A percentile compares a stretch with the other conserved stretches of the same genome.
phyloP scores from a whole-genome alignment of 2,888 invertebrate genomes.

The Sinopyrophorus schimmeli region DNA sequence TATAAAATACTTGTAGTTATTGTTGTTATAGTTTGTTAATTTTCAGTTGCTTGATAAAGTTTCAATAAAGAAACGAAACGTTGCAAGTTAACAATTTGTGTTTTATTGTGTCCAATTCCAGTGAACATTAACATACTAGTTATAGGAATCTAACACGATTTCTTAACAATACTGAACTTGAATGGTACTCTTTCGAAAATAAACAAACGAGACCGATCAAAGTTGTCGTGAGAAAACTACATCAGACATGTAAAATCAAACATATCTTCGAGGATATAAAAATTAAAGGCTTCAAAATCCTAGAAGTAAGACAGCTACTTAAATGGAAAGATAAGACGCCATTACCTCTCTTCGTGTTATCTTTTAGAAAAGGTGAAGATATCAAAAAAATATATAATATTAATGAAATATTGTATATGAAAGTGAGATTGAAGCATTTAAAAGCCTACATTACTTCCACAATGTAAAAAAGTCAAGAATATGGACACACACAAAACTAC shows the following conservation, averaged over 20 bases:
- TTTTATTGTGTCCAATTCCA: no score
- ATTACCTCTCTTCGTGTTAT: slow-evolving; percentile 15
- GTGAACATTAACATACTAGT: no score
- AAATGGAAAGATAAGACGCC: slow-evolving; percentile 16
- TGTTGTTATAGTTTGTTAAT: no score
- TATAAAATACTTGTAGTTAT: no score
- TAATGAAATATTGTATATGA: slow-evolving; percentile 12
- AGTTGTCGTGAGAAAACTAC: slow-evolving; percentile 15
- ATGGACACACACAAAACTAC: slow-evolving; percentile 22
- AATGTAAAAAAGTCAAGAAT: slow-evolving; percentile 26
- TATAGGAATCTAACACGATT: slow-evolving; percentile 15
- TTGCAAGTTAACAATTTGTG: no score
- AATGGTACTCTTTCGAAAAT: slow-evolving; percentile 16
- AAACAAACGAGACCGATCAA: slow-evolving; percentile 15
- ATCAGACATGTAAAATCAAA: slow-evolving; percentile 9
- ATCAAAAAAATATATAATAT: slow-evolving; percentile 22
- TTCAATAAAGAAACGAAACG: no score
- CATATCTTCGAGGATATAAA: slow-evolving; percentile 7
- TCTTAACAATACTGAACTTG: slow-evolving; percentile 11
- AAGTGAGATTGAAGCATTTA: slow-evolving; percentile 20
- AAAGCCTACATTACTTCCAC: slow-evolving; percentile 11
- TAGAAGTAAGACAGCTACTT: slow-evolving; percentile 4
- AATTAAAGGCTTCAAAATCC: slow-evolving; percentile 12
- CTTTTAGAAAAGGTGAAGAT: slow-evolving; percentile 16
- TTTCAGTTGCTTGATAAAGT: no score